Base-by-base conservation (phyloP, 2,888 invertebrate species). In the Megastigmus dorsalis region DNA sequence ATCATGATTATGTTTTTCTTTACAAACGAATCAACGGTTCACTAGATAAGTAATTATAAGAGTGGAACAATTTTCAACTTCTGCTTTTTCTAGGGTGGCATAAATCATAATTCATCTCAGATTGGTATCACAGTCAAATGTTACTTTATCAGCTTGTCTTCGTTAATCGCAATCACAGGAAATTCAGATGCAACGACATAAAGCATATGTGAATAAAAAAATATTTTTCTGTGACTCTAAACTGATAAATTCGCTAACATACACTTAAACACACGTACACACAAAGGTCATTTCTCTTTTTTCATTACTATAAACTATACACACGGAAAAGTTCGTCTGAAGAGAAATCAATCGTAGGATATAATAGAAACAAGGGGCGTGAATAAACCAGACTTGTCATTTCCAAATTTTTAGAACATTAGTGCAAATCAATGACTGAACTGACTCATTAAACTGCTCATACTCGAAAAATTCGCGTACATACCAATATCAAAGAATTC, bases 381-480 rank as follows among this genome's bases (percentile, higher is more conserved):
- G 15, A 55, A 41, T 48, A 23, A 54, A 62, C 6, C 2, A 52
- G 38, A 41, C 20, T 33, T 57, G 30, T 43, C 55, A 43, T 52
- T 13, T 20, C 30, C 5, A 45, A 18, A 45, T 41, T 45, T n/a
- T 60, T 15, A 36, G 23, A 55, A 9, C 57, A 59, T 74, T 36
- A 52, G 50, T 69, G 65, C 69, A 69, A 63, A 65, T 68, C 43
- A 5, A 59, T 33, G 30, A 33, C 3, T 13, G 18, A n/a, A n/a
- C n/a, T n/a, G n/a, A n/a, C n/a, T n/a, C n/a, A n/a, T n/a, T n/a
- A n/a, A n/a, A n/a, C n/a, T n/a, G n/a, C n/a, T n/a, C n/a, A n/a
- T n/a, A n/a, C n/a, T n/a, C n/a, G n/a, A n/a, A n/a, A n/a, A n/a
- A n/a, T n/a, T n/a, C n/a, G n/a, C n/a, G n/a, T n/a, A n/a, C n/a